phyloP scores from a whole-genome alignment of 2,888 invertebrate species.

The Eupithecia exiguata region DNA sequence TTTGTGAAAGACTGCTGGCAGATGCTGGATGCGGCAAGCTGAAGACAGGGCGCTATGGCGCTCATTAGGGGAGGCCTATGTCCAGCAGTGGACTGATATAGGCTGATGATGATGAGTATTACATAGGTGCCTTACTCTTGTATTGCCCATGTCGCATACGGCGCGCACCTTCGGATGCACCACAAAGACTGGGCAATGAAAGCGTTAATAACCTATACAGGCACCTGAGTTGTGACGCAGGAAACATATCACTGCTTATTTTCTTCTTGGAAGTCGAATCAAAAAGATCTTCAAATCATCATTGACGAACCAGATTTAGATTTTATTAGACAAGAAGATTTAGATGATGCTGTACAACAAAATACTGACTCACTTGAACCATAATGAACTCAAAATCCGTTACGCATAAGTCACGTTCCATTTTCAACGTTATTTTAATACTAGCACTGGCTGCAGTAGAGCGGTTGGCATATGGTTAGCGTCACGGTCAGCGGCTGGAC shows the following conservation, averaged over 20 bases:
- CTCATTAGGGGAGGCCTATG: too few species aligned
- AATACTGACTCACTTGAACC: constrained; percentile 8
- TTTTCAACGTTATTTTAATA: constrained; percentile 50
- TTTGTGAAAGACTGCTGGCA: too few species aligned
- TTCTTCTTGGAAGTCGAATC: neutral
- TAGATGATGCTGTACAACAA: neutral
- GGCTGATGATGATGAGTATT: too few species aligned
- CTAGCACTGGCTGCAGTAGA: constrained; percentile 45
- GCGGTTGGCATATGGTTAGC: constrained; percentile 61
- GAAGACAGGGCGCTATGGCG: too few species aligned
- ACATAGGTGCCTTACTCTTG: too few species aligned
- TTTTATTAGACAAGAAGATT: neutral
- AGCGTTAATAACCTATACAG: too few species aligned
- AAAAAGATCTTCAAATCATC: neutral
- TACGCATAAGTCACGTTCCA: constrained; percentile 25
- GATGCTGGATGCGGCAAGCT: too few species aligned
- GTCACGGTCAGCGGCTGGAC: constrained; percentile 63
- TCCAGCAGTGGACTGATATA: too few species aligned
- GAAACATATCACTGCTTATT: neutral
- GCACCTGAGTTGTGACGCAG: too few species aligned
- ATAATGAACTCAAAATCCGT: constrained; percentile 15
- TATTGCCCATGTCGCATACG: too few species aligned
- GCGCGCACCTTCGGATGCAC: too few species aligned
- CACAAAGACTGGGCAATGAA: too few species aligned
- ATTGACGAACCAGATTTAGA: neutral